Conservation (phyloP, 2,888 invertebrate species). For the Nephrocerus scutellatus region DNA sequence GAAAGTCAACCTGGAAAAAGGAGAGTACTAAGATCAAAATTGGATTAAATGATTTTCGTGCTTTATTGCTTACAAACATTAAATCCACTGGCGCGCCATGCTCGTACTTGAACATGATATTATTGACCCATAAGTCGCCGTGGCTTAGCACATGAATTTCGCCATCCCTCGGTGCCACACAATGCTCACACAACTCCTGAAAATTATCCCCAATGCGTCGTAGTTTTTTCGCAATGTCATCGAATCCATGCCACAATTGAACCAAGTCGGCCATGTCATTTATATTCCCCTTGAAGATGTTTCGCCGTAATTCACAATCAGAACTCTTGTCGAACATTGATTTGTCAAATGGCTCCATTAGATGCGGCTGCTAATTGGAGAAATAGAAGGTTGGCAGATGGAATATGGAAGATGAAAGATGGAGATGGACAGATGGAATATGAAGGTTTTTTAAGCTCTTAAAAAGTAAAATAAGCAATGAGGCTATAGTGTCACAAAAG, state of each 20-base stretch:
- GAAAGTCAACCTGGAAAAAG: constrained; percentile 22
- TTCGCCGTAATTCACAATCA: constrained; percentile 8
- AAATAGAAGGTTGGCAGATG: no score
- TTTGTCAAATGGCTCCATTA: constrained; percentile 15
- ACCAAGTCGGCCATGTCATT: constrained; percentile 17
- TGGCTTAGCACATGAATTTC: constrained; percentile 42
- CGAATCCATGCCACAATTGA: constrained; percentile 19
- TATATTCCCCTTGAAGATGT: constrained; percentile 17
- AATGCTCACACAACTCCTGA: constrained; percentile 8
- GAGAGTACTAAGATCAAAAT: no score
- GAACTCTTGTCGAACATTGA: constrained; percentile 14
- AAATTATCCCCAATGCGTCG: constrained; percentile 12
- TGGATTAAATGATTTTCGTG: neutral
- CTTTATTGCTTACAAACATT: constrained; percentile 32
- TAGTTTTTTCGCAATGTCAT: constrained; percentile 19
- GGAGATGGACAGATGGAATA: no score
- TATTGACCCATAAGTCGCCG: constrained; percentile 47
- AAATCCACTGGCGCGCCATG: constrained; percentile 35
- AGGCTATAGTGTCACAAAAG: neutral
- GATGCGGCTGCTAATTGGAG: constrained; percentile 21
- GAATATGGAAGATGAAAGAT: no score
- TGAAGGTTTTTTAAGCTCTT: no score
- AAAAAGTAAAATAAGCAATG: neutral
- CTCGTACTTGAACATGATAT: constrained; percentile 44
- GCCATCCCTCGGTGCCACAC: neutral